These are phyloP conservation scores for Sussaba pulchella DNA, from an alignment of 2,888 invertebrate species.

Conservation along the genomic window DNA sequence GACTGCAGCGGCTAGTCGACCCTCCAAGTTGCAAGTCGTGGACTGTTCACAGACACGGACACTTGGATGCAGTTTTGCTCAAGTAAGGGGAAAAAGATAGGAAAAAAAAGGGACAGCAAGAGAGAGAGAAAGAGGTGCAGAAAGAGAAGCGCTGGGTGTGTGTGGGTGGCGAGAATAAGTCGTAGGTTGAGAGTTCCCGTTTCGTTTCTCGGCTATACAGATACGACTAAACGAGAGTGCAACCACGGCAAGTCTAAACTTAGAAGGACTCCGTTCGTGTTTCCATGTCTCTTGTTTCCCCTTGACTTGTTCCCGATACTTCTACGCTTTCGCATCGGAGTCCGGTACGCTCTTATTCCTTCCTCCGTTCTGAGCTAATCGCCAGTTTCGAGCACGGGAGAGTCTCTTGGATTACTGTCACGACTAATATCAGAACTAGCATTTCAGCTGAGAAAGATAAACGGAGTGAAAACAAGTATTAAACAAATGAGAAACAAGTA, in stretches of 20 bases:
- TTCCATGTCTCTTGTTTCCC: slow-evolving; percentile 10
- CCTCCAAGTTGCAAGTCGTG: slow-evolving; percentile 37
- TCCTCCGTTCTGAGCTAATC: slow-evolving; percentile 25
- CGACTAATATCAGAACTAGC: background rate
- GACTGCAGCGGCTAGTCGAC: slow-evolving; percentile 46
- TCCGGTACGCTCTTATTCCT: slow-evolving; percentile 16
- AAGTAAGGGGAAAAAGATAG: too few relatives aligned
- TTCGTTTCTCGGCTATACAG: slow-evolving; percentile 11
- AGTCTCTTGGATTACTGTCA: slow-evolving; percentile 6
- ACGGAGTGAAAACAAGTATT: background rate
- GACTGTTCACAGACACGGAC: slow-evolving; percentile 24
- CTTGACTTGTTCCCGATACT: slow-evolving; percentile 5
- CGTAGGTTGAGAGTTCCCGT: slow-evolving; percentile 46
- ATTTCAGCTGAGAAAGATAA: too few relatives aligned
- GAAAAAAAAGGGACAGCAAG: background rate
- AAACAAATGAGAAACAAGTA: background rate
- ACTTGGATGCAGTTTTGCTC: slow-evolving; percentile 24
- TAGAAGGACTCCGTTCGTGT: slow-evolving; percentile 47
- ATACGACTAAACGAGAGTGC: slow-evolving; percentile 52
- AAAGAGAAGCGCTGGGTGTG: slow-evolving; percentile 19
- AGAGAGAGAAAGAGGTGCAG: background rate
- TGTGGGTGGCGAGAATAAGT: slow-evolving; percentile 60
- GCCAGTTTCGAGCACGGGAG: slow-evolving; percentile 8
- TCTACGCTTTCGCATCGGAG: slow-evolving; percentile 19
- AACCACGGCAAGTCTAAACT: slow-evolving; percentile 60